Evolutionary conservation across 2,113 vertebrate genomes (phyloP).

Genomic region (Zeus faber): DNA sequence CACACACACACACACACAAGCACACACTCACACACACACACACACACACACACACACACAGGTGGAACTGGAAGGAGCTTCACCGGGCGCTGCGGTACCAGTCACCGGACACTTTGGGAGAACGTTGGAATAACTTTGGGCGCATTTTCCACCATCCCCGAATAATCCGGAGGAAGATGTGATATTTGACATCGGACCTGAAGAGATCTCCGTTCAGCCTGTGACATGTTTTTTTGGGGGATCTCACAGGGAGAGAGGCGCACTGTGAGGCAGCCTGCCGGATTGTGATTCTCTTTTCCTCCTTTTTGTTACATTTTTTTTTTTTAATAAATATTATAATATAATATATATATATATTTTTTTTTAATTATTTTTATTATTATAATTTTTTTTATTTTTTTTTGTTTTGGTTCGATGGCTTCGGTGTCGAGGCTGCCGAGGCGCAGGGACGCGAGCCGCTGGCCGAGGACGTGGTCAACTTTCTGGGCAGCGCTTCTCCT

Average conservation of each 20-base stretch:
- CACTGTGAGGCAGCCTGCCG: no score
- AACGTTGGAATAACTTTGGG: no score
- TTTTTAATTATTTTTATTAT: conserved; percentile 41
- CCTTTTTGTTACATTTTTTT: not conserved
- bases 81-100: no score
- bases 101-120: no score
- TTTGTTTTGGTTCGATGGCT: conserved; percentile 84
- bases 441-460: conserved; percentile 84
- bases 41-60: no score
- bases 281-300: conserved; percentile 74
- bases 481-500: conserved; percentile 94
- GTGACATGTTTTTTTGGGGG: conserved; percentile 19
- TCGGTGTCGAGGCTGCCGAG: conserved; percentile 79
- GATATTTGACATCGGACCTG: no score
- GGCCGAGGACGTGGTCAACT: conserved; percentile 94
- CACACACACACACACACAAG: no score
- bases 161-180: no score
- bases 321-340: not conserved
- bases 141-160: no score
- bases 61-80: no score
- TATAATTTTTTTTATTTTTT: conserved; percentile 53
- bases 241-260: conserved; percentile 19
- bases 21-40: no score
- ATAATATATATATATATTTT: conserved; percentile 15
- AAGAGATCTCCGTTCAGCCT: no score